Percentiles rank a stretch among this genome's conserved stretches.
phyloP scores from a whole-genome alignment of 2,888 invertebrate genomes.

The Boloria selene region DNA sequence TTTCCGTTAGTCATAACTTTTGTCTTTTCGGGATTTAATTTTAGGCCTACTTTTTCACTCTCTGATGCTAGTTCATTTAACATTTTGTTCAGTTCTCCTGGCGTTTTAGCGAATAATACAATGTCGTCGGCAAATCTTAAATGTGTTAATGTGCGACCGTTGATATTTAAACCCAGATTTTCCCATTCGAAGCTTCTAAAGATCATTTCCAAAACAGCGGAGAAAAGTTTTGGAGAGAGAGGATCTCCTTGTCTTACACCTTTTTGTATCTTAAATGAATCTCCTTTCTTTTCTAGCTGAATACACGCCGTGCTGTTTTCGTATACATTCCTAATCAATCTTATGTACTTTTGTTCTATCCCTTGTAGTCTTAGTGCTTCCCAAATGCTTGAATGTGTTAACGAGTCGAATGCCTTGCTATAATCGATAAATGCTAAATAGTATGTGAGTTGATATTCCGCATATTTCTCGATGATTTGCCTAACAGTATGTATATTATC shows the following conservation, averaged over 20 bases:
- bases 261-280: not conserved
- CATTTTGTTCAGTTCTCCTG: too few species aligned
- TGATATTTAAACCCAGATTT: too few species aligned
- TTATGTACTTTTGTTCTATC: not conserved
- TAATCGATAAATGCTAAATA: not conserved
- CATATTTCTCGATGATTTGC: not conserved
- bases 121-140: too few species aligned
- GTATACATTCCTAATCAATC: not conserved
- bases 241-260: slow-evolving; percentile 4
- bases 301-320: not conserved
- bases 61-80: not conserved
- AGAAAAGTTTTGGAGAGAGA: slow-evolving; percentile 4
- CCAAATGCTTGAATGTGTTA: not conserved
- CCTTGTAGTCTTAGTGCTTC: not conserved
- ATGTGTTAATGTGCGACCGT: too few species aligned
- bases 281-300: not conserved
- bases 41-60: too few species aligned
- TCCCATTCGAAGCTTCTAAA: too few species aligned
- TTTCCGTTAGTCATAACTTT: too few species aligned
- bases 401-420: not conserved
- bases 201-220: not conserved
- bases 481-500: not conserved
- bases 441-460: not conserved
- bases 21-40: too few species aligned
- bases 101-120: too few species aligned